These are phyloP conservation scores for Catostomus latipinnis DNA, from an alignment of 2,797 vertebrate species.

Conservation along the genomic window DNA sequence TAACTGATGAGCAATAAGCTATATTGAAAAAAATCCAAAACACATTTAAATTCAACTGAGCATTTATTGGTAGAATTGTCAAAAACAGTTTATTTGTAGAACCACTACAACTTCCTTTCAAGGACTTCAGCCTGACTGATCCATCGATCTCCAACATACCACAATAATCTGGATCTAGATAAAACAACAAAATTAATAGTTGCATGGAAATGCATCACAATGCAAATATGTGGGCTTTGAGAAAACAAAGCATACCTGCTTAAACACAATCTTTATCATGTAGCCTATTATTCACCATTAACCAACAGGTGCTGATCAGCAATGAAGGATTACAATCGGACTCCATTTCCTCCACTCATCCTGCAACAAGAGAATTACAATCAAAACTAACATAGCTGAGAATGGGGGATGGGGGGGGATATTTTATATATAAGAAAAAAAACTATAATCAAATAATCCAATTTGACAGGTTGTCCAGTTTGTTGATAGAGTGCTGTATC, in stretches of 20 bases:
- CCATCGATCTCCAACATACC: background rate
- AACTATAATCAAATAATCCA: constrained; percentile 49
- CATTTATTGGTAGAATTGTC: constrained; percentile 7
- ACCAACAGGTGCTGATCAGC: constrained; percentile 50
- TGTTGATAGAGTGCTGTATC: constrained; percentile 59
- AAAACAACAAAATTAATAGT: background rate
- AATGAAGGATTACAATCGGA: background rate
- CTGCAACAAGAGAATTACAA: constrained; percentile 72
- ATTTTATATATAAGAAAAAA: constrained; percentile 18
- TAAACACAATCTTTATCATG: background rate
- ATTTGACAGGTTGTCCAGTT: constrained; percentile 69
- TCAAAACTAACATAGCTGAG: constrained; percentile 56
- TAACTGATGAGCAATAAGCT: background rate
- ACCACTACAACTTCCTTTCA: background rate
- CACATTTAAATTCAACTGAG: background rate
- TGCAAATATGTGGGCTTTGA: background rate
- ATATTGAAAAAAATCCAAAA: background rate
- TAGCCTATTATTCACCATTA: background rate
- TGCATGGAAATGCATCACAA: background rate
- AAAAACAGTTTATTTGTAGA: background rate
- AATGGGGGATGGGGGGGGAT: constrained; percentile 14
- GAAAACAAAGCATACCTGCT: constrained; percentile 25
- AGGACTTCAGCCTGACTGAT: background rate
- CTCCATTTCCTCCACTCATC: constrained; percentile 64
- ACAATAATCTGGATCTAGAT: background rate